Evolutionary conservation across 92 coral and sea anemone genomes (phyloP).

Genomic region (Pocillopora grandis): DNA sequence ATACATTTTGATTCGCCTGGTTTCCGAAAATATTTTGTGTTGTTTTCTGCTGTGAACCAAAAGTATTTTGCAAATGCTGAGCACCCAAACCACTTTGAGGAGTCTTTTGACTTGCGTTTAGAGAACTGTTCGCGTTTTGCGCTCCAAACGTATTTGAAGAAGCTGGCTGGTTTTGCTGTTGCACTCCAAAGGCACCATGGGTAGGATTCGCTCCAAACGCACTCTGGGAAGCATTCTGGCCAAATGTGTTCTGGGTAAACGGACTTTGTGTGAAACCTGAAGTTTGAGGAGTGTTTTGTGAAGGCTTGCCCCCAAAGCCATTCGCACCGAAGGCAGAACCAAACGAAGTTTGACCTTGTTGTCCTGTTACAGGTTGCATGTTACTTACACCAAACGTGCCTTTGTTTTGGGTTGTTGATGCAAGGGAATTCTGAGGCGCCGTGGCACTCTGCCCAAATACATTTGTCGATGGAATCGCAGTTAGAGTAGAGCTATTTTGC

Average conservation of each 20-base stretch:
- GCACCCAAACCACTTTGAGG: background rate
- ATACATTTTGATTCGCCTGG: conserved; percentile 39
- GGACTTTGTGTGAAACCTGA: conserved; percentile 9
- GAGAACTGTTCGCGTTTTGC: conserved; percentile 15
- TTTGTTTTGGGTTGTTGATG: conserved; percentile 10
- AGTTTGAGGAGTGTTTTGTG: conserved; percentile 1
- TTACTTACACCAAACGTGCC: conserved; percentile 27
- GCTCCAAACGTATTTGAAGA: conserved; percentile 41
- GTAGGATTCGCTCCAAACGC: conserved; percentile 18
- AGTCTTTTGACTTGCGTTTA: conserved; percentile 20
- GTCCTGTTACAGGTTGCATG: conserved; percentile 17
- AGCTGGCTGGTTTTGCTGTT: conserved; percentile 27
- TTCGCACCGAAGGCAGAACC: background rate
- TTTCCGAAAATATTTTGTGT: conserved; percentile 39
- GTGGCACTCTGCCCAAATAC: conserved; percentile 13
- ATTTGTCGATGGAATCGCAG: background rate
- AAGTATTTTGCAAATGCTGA: background rate
- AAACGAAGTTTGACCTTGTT: background rate
- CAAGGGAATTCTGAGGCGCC: conserved; percentile 31
- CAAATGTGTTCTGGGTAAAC: conserved; percentile 9
- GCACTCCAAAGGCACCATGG: conserved; percentile 38
- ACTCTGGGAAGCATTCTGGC: conserved; percentile 32
- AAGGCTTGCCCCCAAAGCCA: background rate
- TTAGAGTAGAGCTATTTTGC: background rate
- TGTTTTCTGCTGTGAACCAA: conserved; percentile 20